Evolutionary conservation across 2,888 invertebrate genomes (phyloP), one percentile per base, ranked within the genome.

Genomic region (Pelosia muscerda): DNA sequence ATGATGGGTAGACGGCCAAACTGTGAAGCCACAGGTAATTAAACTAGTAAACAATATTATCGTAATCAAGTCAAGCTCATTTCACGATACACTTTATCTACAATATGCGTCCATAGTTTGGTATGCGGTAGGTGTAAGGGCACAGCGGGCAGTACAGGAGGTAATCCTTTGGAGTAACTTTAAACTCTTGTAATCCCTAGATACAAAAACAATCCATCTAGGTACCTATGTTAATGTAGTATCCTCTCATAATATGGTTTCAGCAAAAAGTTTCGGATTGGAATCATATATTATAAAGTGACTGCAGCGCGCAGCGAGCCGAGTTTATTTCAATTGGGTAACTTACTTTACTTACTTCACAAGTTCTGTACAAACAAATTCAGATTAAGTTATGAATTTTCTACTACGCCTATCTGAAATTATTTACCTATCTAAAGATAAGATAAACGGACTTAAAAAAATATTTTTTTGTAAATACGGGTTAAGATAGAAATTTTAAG

Each of bases 331-430:
- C 59, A 54, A 55, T 71, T 65, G 56, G 62, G 55, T 72, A 74
- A 79, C 68, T 79, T 77, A 79, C 69, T 79, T 79, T 49, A 38
- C 72, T 53, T 70, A 28, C 63, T 73, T 60, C 63, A 56, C 64
- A 55, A 60, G 63, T 71, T 61, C 61, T 73, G 66, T 71, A 73
- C 72, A 78, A 84, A 81, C 76, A 78, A 75, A 80, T 76, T 80
- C 66, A 28, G 63, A 65, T 60, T 71, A 81, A 78, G 65, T 77
- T 73, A 73, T 76, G 73, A 63, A 70, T 10, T 65, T 62, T 25
- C 49, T 31, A 66, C 53, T 49, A 26, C 28, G 28, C 22, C 53
- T 53, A 53, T 62, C 34, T 34, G 10, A 4, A 23, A 26, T 19
- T 25, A 22, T 13, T 22, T 54, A 31, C 53, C 13, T 55, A 49